These are phyloP conservation scores for Chlamydotis undulata DNA, from an alignment of 2,113 vertebrate genomes.

Conservation along the genomic window DNA sequence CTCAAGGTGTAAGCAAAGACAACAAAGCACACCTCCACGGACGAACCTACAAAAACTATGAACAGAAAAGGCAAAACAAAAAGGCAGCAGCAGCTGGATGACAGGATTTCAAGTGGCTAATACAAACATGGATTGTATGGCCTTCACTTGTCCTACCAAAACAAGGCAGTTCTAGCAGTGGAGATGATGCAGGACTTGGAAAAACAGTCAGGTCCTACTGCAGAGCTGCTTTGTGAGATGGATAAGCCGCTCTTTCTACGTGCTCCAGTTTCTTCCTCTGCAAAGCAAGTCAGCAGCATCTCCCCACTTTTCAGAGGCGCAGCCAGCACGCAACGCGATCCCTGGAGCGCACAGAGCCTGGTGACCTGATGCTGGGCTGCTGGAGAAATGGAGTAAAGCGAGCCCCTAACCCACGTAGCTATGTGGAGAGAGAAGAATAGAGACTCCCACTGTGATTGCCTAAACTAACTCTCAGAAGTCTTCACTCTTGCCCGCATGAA, in stretches of 20 bases:
- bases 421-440: not conserved
- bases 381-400: fast-evolving
- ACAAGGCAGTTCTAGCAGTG: not conserved
- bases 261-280: not conserved
- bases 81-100: not conserved
- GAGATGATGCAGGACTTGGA: not conserved
- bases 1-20: not conserved
- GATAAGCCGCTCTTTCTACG: fast-evolving
- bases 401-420: fast-evolving
- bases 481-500: not conserved
- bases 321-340: not conserved
- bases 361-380: not conserved
- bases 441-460: not conserved
- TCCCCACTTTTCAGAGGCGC: not conserved
- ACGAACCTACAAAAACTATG: not conserved
- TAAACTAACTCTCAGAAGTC: not conserved
- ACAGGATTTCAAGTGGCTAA: not conserved
- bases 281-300: not conserved
- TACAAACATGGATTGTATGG: fast-evolving
- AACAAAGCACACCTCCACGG: not conserved
- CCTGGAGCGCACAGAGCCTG: fast-evolving
- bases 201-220: not conserved
- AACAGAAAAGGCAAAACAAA: not conserved
- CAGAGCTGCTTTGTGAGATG: not conserved
- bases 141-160: not conserved